Conservation (phyloP, 1,140 invertebrate species). For the Panagrolaimus sp. region DNA sequence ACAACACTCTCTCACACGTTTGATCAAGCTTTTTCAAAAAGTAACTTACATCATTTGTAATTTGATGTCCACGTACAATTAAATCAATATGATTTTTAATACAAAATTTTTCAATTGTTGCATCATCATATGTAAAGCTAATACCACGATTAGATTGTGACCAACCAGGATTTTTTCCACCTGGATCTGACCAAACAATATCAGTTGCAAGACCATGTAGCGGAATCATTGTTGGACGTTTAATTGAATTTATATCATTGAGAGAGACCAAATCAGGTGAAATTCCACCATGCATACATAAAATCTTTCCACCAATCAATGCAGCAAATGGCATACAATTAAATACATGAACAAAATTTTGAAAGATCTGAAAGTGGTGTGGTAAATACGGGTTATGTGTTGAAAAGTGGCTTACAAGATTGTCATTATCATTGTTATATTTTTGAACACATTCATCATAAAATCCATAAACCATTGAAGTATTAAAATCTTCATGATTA, state of each 20-base stretch:
- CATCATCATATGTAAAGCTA: conserved; percentile 22
- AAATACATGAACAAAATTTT: conserved; percentile 33
- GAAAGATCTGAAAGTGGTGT: background rate
- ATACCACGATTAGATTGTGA: conserved; percentile 23
- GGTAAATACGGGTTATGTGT: too few relatives aligned
- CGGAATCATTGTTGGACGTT: conserved; percentile 21
- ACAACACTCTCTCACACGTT: too few relatives aligned
- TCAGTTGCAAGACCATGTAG: conserved; percentile 29
- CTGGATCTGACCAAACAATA: conserved; percentile 32
- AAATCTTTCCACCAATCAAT: conserved; percentile 16
- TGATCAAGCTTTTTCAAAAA: too few relatives aligned
- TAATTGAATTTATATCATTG: conserved; percentile 24
- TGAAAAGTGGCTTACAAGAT: background rate
- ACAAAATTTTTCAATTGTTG: conserved; percentile 26
- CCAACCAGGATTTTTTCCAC: conserved; percentile 17
- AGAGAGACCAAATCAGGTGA: conserved; percentile 18
- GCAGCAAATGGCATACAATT: conserved; percentile 33
- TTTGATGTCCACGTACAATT: conserved; percentile 22
- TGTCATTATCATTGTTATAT: conserved; percentile 10
- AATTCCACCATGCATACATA: conserved; percentile 29
- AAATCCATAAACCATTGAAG: conserved; percentile 25
- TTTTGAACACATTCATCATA: conserved; percentile 27
- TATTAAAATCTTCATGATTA: conserved; percentile 32
- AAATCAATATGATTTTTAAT: conserved; percentile 15
- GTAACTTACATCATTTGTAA: conserved; percentile 15